These are phyloP conservation scores for Hofmannophila pseudospretella DNA, from an alignment of 2,888 invertebrate species.

Conservation along the genomic window DNA sequence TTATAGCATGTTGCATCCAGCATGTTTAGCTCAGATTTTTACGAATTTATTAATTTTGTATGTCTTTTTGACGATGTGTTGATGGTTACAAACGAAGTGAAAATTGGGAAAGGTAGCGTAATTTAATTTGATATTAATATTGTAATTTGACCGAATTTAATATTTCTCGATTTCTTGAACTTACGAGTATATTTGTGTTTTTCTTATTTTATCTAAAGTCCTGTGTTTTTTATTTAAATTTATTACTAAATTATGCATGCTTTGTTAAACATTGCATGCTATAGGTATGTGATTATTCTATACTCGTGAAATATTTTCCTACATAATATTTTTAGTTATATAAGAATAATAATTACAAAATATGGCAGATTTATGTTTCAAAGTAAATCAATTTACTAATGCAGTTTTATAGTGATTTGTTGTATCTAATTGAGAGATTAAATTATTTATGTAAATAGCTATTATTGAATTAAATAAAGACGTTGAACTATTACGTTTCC, in stretches of 20 bases:
- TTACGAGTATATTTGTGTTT: too few relatives aligned
- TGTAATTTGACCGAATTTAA: background rate
- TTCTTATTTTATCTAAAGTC: too few relatives aligned
- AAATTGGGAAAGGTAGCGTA: background rate
- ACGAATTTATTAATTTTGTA: conserved; percentile 7
- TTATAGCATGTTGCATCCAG: conserved; percentile 7
- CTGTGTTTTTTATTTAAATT: too few relatives aligned
- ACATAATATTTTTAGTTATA: conserved; percentile 2
- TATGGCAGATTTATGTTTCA: background rate
- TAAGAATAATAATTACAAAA: conserved; percentile 1
- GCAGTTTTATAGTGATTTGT: background rate
- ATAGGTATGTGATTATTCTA: too few relatives aligned
- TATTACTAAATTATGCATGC: background rate
- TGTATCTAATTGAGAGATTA: conserved; percentile 3
- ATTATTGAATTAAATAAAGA: conserved; percentile 22
- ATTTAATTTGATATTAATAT: background rate
- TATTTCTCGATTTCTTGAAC: background rate
- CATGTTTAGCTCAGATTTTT: conserved; percentile 12
- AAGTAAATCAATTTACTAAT: background rate
- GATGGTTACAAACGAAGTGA: background rate
- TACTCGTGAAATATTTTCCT: too few relatives aligned
- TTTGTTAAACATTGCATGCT: too few relatives aligned
- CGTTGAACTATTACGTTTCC: conserved; percentile 22
- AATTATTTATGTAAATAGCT: conserved; percentile 19
- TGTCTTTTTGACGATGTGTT: conserved; percentile 1